Evolutionary conservation across 2,113 vertebrate genomes (phyloP).

Genomic region (Mesembrinibis cayennensis): DNA sequence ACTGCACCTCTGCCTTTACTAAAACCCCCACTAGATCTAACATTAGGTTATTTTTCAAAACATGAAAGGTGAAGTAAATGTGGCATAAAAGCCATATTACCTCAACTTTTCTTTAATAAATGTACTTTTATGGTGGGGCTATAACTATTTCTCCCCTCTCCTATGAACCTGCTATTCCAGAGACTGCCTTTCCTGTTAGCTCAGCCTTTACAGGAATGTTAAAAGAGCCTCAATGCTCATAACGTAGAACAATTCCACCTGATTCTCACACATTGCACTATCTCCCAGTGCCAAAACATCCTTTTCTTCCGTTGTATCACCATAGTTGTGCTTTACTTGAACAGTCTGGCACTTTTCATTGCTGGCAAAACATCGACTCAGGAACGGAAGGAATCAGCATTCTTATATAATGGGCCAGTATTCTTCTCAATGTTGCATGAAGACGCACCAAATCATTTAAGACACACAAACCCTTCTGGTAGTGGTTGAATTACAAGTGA

Average conservation of each 20-base stretch:
- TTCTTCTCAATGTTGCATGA: constrained; percentile 76
- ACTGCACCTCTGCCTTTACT: constrained; percentile 42
- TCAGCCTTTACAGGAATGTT: constrained; percentile 53
- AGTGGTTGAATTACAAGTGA: constrained; percentile 73
- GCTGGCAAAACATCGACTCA: constrained; percentile 60
- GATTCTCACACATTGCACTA: constrained; percentile 63
- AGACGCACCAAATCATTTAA: constrained; percentile 77
- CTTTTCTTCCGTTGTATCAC: constrained; percentile 27
- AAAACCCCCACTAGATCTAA: constrained; percentile 37
- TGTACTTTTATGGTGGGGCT: constrained; percentile 15
- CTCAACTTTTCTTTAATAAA: constrained; percentile 17
- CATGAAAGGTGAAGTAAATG: constrained; percentile 24
- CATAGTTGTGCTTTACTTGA: constrained; percentile 73
- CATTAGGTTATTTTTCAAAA: constrained; percentile 56
- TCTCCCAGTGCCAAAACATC: constrained; percentile 65
- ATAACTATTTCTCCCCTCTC: constrained; percentile 28
- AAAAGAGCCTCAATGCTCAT: constrained; percentile 34
- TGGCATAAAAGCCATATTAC: not conserved
- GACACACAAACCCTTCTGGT: constrained; percentile 70
- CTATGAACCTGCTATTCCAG: constrained; percentile 28
- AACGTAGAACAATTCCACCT: constrained; percentile 44
- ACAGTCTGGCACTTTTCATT: constrained; percentile 69
- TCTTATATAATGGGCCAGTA: constrained; percentile 60
- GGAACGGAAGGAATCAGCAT: constrained; percentile 56
- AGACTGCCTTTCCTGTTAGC: constrained; percentile 36